These are phyloP conservation scores for Australoheros scitulus DNA, from an alignment of 2,113 vertebrate genomes.

Conservation along the genomic window DNA sequence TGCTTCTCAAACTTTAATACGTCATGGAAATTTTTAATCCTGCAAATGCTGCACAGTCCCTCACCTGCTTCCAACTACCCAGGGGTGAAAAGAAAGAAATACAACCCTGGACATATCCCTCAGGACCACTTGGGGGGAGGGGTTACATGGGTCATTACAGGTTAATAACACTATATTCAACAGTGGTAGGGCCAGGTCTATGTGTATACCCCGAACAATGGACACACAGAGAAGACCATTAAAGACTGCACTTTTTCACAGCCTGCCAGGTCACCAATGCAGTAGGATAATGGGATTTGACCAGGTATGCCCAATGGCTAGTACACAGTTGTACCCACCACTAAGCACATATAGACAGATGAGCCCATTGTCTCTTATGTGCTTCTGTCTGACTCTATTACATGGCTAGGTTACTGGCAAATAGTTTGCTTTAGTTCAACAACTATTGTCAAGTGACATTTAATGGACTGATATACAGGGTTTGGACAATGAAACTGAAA, in stretches of 20 bases:
- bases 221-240: neutral
- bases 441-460: neutral
- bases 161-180: neutral
- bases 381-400: neutral
- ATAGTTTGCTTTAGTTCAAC: neutral
- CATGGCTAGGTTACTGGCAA: neutral
- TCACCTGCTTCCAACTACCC: neutral
- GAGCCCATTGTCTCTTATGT: neutral
- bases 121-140: neutral
- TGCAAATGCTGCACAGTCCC: neutral
- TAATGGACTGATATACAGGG: neutral
- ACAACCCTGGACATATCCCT: neutral
- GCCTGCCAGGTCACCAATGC: neutral
- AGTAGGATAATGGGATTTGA: neutral
- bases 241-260: neutral
- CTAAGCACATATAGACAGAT: neutral
- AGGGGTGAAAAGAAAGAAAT: neutral
- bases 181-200: neutral
- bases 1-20: slow-evolving; percentile 1
- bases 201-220: neutral
- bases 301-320: neutral
- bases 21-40: neutral
- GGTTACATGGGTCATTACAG: neutral
- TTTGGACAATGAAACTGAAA: no score
- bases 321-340: neutral